Evolutionary conservation across 2,888 invertebrate species (phyloP).

Genomic region (Maniola hyperantus): DNA sequence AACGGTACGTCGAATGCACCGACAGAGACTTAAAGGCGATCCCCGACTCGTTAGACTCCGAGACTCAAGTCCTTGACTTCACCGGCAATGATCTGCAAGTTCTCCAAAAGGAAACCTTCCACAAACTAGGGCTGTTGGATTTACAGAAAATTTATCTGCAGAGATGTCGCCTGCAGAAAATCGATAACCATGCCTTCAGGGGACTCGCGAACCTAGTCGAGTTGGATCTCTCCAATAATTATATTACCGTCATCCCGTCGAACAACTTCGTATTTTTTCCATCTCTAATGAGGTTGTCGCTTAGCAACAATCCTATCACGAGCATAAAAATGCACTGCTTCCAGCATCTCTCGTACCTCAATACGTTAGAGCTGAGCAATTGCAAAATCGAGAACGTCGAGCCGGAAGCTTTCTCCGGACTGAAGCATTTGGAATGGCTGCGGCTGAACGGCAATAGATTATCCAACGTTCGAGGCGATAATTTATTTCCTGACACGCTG

Average conservation of each 20-base stretch:
- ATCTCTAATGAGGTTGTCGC: conserved; percentile 90
- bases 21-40: conserved; percentile 89
- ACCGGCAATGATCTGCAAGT: conserved; percentile 91
- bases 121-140: conserved; percentile 90
- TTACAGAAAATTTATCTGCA: conserved; percentile 93
- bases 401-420: conserved; percentile 90
- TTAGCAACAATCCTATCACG: conserved; percentile 92
- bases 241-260: conserved; percentile 89
- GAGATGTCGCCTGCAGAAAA: conserved; percentile 89
- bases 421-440: conserved; percentile 92
- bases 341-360: conserved; percentile 88
- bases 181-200: conserved; percentile 91
- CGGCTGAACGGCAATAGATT: conserved; percentile 92
- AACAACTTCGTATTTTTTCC: conserved; percentile 90
- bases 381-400: conserved; percentile 91
- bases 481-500: conserved; percentile 88
- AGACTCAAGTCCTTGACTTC: conserved; percentile 94
- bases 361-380: conserved; percentile 90
- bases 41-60: conserved; percentile 90
- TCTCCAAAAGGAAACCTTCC: conserved; percentile 90
- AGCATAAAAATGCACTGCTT: conserved; percentile 88
- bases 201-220: conserved; percentile 94
- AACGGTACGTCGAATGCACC: conserved; percentile 94
- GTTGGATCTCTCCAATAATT: conserved; percentile 92
- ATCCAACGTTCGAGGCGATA: conserved; percentile 86